Conservation (phyloP, 2,888 invertebrate genomes). For the Acronicta leporina region DNA sequence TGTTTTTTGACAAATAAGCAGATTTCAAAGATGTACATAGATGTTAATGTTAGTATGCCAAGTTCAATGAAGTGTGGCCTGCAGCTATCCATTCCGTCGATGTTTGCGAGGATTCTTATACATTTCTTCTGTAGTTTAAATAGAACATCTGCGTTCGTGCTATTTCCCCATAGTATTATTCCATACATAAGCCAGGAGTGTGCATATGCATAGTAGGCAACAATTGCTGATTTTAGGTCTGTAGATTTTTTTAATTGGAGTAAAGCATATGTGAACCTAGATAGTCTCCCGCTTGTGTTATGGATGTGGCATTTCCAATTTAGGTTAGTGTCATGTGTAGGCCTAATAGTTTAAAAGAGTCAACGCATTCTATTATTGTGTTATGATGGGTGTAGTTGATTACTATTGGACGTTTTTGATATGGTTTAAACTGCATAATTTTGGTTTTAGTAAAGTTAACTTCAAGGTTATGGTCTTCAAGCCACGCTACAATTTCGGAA, state of each 20-base stretch:
- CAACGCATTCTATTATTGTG: conserved; percentile 17
- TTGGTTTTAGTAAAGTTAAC: conserved; percentile 29
- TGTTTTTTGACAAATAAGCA: conserved; percentile 6
- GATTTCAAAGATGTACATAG: conserved; percentile 8
- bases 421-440: conserved; percentile 25
- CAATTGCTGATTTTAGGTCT: conserved; percentile 15
- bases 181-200: conserved; percentile 23
- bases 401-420: conserved; percentile 21
- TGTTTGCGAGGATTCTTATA: conserved; percentile 8
- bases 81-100: conserved; percentile 8
- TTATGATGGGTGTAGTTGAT: conserved; percentile 17
- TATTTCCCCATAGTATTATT: conserved; percentile 7
- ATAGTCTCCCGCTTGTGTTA: conserved; percentile 23
- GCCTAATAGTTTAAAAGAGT: conserved; percentile 22
- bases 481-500: conserved; percentile 16
- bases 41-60: conserved; percentile 10
- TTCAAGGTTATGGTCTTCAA: conserved; percentile 35
- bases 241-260: conserved; percentile 23
- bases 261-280: conserved; percentile 30
- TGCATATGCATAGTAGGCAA: conserved; percentile 29
- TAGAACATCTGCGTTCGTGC: conserved; percentile 4
- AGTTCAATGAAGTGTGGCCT: conserved; percentile 9
- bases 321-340: conserved; percentile 23
- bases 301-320: conserved; percentile 35
- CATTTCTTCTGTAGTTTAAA: conserved; percentile 6